These are phyloP conservation scores for Calliopsis andreniformis DNA, from an alignment of 1,140 invertebrate genomes.

Conservation along the genomic window DNA sequence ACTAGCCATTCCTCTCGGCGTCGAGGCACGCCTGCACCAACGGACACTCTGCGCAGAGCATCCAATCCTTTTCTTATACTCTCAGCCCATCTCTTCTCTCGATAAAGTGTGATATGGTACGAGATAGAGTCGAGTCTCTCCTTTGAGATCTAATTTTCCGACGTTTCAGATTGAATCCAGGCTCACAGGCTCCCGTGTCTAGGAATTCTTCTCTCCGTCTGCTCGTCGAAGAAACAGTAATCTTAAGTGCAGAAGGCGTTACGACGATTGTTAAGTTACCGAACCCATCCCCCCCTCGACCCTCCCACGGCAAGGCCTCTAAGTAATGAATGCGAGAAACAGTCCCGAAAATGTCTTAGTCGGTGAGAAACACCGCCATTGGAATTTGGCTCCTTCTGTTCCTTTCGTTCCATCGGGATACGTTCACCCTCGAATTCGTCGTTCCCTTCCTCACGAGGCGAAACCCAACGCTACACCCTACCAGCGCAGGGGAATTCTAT, in stretches of 20 bases:
- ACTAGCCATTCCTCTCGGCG: background rate
- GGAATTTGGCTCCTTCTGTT: background rate
- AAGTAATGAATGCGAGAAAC: constrained; percentile 54
- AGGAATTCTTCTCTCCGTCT: constrained; percentile 17
- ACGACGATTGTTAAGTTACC: constrained; percentile 20
- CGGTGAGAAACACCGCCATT: constrained; percentile 14
- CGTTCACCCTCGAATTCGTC: background rate
- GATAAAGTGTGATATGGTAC: constrained; percentile 43
- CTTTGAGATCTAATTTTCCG: constrained; percentile 64
- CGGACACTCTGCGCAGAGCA: constrained; percentile 6
- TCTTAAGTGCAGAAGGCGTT: constrained; percentile 55
- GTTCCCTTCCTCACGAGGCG: constrained; percentile 12
- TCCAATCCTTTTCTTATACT: background rate
- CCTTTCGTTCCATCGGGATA: background rate
- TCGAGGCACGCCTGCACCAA: background rate
- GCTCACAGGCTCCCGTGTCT: background rate
- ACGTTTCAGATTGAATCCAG: constrained; percentile 67
- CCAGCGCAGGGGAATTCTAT: constrained; percentile 6
- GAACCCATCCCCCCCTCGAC: background rate
- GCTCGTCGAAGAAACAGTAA: constrained; percentile 35
- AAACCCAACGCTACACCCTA: constrained; percentile 26
- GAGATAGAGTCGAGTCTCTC: constrained; percentile 41
- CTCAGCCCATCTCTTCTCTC: background rate
- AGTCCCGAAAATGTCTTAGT: constrained; percentile 31
- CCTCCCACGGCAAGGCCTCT: constrained; percentile 16